phyloP scores from a whole-genome alignment of 2,797 vertebrate species.

The Myiotriccus ornatus region DNA sequence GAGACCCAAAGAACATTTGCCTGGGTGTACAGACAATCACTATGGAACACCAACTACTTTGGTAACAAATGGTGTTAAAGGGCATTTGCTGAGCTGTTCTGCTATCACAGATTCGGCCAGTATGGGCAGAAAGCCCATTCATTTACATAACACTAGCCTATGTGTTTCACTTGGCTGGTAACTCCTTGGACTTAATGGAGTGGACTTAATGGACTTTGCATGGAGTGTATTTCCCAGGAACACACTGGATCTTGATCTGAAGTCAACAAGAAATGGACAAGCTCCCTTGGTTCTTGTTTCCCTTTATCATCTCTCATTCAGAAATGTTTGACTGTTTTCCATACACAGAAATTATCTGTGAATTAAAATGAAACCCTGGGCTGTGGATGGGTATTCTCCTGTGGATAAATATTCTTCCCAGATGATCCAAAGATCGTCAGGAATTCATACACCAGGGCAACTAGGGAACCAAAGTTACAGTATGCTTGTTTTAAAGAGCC shows the following conservation, averaged over 20 bases:
- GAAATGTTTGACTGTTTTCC: background rate
- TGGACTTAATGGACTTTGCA: too few relatives aligned
- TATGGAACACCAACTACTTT: background rate
- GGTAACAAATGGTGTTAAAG: background rate
- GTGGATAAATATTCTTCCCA: background rate
- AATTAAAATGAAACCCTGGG: background rate
- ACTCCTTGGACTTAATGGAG: background rate
- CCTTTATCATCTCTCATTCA: background rate
- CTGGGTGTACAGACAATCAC: background rate
- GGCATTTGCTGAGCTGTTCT: background rate
- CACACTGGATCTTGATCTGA: background rate
- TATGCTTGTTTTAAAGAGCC: background rate
- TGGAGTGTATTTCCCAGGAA: background rate
- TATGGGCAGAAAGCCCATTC: background rate
- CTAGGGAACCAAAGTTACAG: background rate
- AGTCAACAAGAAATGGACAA: background rate
- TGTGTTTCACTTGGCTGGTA: background rate
- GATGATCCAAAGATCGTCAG: background rate
- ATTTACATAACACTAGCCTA: background rate
- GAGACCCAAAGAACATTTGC: background rate
- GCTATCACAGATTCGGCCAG: background rate
- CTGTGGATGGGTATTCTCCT: background rate
- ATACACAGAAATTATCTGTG: background rate
- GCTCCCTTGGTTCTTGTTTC: background rate
- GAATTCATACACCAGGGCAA: background rate